Base-by-base conservation (phyloP, 2,797 vertebrate genomes). In the Hippocampus kuda region DNA sequence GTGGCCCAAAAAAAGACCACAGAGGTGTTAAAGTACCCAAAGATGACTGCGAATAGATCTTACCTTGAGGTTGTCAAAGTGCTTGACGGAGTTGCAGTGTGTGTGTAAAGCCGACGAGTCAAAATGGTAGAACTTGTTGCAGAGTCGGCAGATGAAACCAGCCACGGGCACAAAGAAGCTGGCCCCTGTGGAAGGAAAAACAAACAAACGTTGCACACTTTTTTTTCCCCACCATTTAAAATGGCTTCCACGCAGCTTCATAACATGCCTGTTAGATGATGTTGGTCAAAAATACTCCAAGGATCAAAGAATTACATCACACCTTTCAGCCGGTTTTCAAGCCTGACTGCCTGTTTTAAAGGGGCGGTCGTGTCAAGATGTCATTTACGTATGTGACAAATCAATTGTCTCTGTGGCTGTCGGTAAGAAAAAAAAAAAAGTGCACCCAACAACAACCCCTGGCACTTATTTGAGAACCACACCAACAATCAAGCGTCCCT, bases 41-140 rank as follows among this genome's bases (percentile, higher is more conserved):
- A 54, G 38, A 34, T 42, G 26, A 34, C 5, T 73, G 87, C 27
- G 34, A 11, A 5, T 26, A 38, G 4, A 61, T 18, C 89, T 83
- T 81, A 96, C 96, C 95, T 98, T 95, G 78, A 98, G 89, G 83
- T 93, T 97, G 83, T 98, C 92, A 83, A 98, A 97, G 92, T 99
- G 96, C 86, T 90, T 88, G 81, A 89, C 81, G 77, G 95, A 94
- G 84, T 94, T 97, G 94, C 95, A 99, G 91, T 99, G 97, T 67
- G 89, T 85, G 75, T 93, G 92, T 66, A 92, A 91, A 18, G 91
- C 91, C 66, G 92, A 90, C 0, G 94, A 93, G 84, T 93, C 94
- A 82, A 93, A 94, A 70, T 94, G 92, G 86, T 94, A 99, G 90
- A 98, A 98, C 88, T 93, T 94, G 85, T 91, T 93, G 88, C 97